Percentiles rank a stretch among this genome's conserved stretches.
phyloP scores from a whole-genome alignment of 2,113 vertebrate genomes.

The Aplodontia rufa region DNA sequence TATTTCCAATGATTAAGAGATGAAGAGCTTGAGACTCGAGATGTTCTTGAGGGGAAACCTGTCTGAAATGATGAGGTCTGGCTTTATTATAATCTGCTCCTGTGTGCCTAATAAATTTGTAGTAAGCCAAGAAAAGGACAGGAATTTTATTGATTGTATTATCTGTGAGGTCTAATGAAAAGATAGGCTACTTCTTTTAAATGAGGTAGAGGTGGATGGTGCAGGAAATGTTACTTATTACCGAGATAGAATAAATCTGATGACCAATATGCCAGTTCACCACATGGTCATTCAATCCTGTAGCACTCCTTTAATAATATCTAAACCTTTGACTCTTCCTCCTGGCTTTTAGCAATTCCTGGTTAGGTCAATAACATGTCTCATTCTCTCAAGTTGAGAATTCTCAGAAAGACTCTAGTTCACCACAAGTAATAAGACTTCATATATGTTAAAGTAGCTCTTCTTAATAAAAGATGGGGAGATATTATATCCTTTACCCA shows the following conservation, averaged over 20 bases:
- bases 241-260: background rate
- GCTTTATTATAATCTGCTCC: conserved; percentile 66
- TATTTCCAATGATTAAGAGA: conserved; percentile 74
- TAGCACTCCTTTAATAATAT: background rate
- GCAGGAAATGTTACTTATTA: background rate
- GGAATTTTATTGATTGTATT: conserved; percentile 67
- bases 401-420: conserved; percentile 30
- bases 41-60: conserved; percentile 70
- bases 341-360: background rate
- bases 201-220: background rate
- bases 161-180: conserved; percentile 48
- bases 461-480: background rate
- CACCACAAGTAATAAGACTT: conserved; percentile 14
- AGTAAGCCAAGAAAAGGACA: conserved; percentile 65
- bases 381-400: background rate
- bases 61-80: conserved; percentile 62
- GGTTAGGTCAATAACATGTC: background rate
- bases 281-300: background rate
- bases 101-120: conserved; percentile 72
- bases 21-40: conserved; percentile 69
- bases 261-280: background rate
- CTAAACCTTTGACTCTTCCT: background rate
- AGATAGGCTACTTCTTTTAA: conserved; percentile 32
- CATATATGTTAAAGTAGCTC: background rate
- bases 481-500: background rate